Evolutionary conservation across 2,888 invertebrate genomes (phyloP).

Genomic region (Nasonia oneida): DNA sequence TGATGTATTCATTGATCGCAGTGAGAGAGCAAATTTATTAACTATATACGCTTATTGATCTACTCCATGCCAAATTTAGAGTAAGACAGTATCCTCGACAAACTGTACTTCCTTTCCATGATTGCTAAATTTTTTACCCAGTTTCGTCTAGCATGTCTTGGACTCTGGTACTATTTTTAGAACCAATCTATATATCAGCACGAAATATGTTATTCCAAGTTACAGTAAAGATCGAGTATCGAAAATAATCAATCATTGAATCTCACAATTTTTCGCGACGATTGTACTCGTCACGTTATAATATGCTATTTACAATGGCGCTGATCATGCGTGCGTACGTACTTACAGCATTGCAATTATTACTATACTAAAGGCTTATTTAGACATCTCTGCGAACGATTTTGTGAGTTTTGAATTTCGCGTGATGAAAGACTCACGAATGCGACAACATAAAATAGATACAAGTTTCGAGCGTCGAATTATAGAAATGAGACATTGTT

Average conservation of each 20-base stretch:
- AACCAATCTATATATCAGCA: neutral
- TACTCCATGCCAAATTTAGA: neutral
- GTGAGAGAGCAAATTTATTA: neutral
- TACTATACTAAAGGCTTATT: conserved; percentile 26
- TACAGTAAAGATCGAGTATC: neutral
- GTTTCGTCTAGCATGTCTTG: neutral
- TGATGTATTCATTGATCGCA: neutral
- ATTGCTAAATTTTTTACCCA: neutral
- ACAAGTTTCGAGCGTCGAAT: neutral
- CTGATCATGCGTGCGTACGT: conserved; percentile 45
- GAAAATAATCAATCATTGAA: conserved; percentile 10
- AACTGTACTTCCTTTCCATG: neutral
- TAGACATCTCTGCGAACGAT: conserved; percentile 29
- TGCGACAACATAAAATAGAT: conserved; percentile 3
- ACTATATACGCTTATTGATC: neutral
- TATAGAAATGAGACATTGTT: neutral
- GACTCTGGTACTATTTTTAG: neutral
- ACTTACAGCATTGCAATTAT: conserved; percentile 48
- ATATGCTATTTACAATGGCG: conserved; percentile 55
- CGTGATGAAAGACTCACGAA: neutral
- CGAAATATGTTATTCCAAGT: neutral
- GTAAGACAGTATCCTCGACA: neutral
- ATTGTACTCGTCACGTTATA: conserved; percentile 39
- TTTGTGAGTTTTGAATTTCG: conserved; percentile 20
- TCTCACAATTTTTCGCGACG: conserved; percentile 32